Percentiles rank a stretch among this genome's conserved stretches.
Evolutionary conservation across 2,113 vertebrate species (phyloP).

Genomic region (Scalopus aquaticus): DNA sequence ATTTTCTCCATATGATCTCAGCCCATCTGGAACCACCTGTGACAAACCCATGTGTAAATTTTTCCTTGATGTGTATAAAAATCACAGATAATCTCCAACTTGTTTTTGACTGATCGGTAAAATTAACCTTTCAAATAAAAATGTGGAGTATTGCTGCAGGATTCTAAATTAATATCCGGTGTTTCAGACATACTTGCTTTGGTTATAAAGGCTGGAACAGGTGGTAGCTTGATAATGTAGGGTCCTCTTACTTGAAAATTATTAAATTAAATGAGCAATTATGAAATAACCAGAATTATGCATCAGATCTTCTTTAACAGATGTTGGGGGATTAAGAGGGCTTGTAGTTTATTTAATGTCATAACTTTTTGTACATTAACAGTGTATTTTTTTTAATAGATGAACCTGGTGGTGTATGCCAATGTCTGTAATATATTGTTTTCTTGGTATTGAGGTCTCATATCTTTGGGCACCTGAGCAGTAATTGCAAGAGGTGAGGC

Average conservation of each 20-base stretch:
- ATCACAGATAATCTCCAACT: constrained; percentile 1
- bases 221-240: background rate
- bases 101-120: constrained; percentile 28
- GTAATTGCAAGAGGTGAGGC: background rate
- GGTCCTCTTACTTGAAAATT: background rate
- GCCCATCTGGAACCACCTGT: constrained; percentile 45
- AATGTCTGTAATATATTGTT: background rate
- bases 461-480: background rate
- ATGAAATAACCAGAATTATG: background rate
- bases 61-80: constrained; percentile 40
- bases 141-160: background rate
- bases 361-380: background rate
- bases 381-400: background rate
- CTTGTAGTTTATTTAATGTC: constrained; percentile 37
- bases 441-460: background rate
- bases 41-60: constrained; percentile 27
- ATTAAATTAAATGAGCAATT: constrained; percentile 42
- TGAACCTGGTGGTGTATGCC: background rate
- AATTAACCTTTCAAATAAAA: constrained; percentile 38
- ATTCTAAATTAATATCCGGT: background rate
- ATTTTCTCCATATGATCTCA: constrained; percentile 45
- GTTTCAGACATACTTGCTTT: background rate
- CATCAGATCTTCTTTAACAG: constrained; percentile 37
- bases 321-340: constrained; percentile 26
- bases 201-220: background rate